Evolutionary conservation across 2,113 vertebrate genomes (phyloP).

Genomic region (Dasyornis broadbenti): DNA sequence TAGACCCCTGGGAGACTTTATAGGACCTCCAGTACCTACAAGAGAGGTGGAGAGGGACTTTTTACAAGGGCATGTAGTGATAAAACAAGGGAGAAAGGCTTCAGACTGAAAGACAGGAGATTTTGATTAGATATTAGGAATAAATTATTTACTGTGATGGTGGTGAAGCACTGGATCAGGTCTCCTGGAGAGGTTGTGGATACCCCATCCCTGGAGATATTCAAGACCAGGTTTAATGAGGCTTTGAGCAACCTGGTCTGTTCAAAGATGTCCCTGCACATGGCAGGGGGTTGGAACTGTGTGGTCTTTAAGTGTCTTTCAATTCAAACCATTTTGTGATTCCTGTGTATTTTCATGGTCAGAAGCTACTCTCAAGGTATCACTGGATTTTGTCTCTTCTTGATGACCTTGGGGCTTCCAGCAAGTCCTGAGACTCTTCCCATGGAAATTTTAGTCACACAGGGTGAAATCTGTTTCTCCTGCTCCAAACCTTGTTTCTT

Average conservation of each 20-base stretch:
- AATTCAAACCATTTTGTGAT: not conserved
- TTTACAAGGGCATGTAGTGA: not conserved
- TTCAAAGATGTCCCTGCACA: not conserved
- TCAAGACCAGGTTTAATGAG: not conserved
- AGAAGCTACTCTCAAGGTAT: not conserved
- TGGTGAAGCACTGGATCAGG: not conserved
- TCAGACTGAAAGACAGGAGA: not conserved
- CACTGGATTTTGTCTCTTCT: not conserved
- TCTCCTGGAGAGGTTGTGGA: not conserved
- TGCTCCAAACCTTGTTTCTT: not conserved
- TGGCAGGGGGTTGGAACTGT: not conserved
- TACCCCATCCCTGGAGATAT: not conserved
- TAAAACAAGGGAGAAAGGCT: not conserved
- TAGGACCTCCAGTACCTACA: not conserved
- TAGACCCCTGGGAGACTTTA: not conserved
- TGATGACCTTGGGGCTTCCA: not conserved
- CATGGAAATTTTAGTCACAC: not conserved
- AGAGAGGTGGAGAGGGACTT: not conserved
- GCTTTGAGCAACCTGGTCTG: not conserved
- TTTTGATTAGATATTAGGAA: not conserved
- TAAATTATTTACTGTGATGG: not conserved
- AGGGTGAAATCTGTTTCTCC: not conserved
- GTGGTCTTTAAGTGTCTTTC: not conserved
- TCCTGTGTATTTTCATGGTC: not conserved
- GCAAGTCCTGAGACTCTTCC: not conserved